These are phyloP conservation scores for Tolypeutes matacus DNA, from an alignment of 2,797 vertebrate genomes.

Conservation along the genomic window DNA sequence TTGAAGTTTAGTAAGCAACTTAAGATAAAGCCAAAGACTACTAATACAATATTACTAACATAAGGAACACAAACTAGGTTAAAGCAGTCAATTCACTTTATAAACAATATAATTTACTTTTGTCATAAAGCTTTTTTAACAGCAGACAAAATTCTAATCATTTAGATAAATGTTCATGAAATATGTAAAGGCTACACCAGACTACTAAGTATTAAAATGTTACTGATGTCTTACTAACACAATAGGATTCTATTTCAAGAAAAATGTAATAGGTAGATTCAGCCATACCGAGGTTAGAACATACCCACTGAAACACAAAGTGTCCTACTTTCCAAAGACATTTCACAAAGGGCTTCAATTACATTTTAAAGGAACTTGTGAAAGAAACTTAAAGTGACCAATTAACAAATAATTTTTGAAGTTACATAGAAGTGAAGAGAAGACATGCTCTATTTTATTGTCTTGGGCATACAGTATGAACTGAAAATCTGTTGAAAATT, in stretches of 20 bases:
- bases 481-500: neutral
- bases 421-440: slow-evolving; percentile 21
- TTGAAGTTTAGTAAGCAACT: slow-evolving; percentile 61
- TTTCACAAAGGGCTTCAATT: slow-evolving; percentile 61
- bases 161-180: slow-evolving; percentile 45
- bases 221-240: slow-evolving; percentile 60
- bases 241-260: slow-evolving; percentile 51
- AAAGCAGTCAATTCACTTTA: slow-evolving; percentile 46
- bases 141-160: slow-evolving; percentile 62
- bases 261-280: slow-evolving; percentile 58
- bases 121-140: slow-evolving; percentile 47
- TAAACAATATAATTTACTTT: slow-evolving; percentile 34
- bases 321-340: slow-evolving; percentile 46
- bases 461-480: neutral
- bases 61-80: slow-evolving; percentile 49
- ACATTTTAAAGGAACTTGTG: slow-evolving; percentile 46
- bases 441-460: slow-evolving; percentile 34
- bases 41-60: slow-evolving; percentile 10
- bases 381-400: slow-evolving; percentile 47
- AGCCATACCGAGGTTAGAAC: slow-evolving; percentile 55
- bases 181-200: slow-evolving; percentile 27
- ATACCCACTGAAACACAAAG: slow-evolving; percentile 52
- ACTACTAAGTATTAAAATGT: slow-evolving; percentile 60
- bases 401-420: slow-evolving; percentile 60
- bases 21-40: slow-evolving; percentile 63